Conservation (phyloP, 2,113 vertebrate genomes). For the Paramormyrops kingsleyae region DNA sequence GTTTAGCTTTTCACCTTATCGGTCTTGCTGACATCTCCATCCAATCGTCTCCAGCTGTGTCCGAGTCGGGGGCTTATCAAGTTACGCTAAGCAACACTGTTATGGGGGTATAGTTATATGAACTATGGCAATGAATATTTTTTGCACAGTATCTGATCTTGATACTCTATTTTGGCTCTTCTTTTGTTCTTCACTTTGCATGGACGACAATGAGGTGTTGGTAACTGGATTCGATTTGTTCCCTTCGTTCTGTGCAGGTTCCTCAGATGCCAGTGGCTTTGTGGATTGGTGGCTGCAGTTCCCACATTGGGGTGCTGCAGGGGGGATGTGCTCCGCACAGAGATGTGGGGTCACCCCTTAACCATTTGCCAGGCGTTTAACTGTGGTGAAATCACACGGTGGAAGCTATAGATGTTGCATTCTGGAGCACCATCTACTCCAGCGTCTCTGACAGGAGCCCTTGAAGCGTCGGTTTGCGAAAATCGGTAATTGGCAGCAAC, state of each 20-base stretch:
- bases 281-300: background rate
- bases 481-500: slow-evolving; percentile 13
- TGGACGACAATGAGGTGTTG: slow-evolving; percentile 5
- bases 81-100: slow-evolving; percentile 18
- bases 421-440: background rate
- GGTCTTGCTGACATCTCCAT: slow-evolving; percentile 34
- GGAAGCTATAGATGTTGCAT: background rate
- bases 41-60: slow-evolving; percentile 38
- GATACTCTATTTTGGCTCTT: background rate
- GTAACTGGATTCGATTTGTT: background rate
- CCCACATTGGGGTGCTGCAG: background rate
- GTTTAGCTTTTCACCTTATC: slow-evolving; percentile 38
- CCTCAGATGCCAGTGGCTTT: background rate
- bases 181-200: background rate
- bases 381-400: background rate
- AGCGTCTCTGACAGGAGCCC: background rate
- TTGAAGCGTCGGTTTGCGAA: background rate
- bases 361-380: background rate
- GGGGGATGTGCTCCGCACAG: background rate
- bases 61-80: slow-evolving; percentile 30
- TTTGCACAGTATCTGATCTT: background rate
- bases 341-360: background rate
- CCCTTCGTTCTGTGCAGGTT: background rate
- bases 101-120: background rate
- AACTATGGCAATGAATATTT: slow-evolving; percentile 9